Percentiles rank a stretch among this genome's conserved stretches.
Evolutionary conservation across 23 tunicate genomes (phyloP).

Genomic region (Styela clava): DNA sequence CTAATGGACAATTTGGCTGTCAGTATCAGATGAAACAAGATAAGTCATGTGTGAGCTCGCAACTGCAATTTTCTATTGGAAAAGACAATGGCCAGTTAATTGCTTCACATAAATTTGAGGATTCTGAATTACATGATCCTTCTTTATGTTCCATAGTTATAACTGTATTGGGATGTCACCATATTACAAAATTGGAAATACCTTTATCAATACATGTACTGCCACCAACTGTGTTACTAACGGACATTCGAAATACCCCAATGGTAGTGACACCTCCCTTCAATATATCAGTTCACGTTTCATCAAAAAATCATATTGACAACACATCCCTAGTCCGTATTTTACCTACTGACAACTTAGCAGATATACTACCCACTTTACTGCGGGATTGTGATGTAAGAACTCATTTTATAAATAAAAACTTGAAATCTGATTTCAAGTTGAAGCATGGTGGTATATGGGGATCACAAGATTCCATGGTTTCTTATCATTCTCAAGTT

Average conservation of each 20-base stretch:
- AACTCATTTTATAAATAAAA: neutral
- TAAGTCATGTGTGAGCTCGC: neutral
- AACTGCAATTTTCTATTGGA: neutral
- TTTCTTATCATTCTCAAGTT: neutral
- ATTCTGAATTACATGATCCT: neutral
- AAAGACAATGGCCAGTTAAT: neutral
- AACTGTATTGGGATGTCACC: neutral
- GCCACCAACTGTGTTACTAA: neutral
- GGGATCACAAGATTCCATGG: neutral
- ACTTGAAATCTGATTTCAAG: neutral
- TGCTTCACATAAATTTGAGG: neutral
- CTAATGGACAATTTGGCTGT: neutral
- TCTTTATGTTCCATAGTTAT: neutral
- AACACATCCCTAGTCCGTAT: neutral
- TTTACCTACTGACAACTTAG: neutral
- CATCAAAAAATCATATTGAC: neutral
- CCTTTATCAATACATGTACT: neutral
- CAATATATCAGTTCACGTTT: neutral
- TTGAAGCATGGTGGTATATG: neutral
- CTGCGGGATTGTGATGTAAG: neutral
- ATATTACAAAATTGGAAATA: neutral
- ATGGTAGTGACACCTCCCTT: neutral
- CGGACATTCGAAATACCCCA: neutral
- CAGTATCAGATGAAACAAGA: neutral
- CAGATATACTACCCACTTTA: neutral